phyloP scores from a whole-genome alignment of 2,888 invertebrate genomes.

The Orthosia incerta region DNA sequence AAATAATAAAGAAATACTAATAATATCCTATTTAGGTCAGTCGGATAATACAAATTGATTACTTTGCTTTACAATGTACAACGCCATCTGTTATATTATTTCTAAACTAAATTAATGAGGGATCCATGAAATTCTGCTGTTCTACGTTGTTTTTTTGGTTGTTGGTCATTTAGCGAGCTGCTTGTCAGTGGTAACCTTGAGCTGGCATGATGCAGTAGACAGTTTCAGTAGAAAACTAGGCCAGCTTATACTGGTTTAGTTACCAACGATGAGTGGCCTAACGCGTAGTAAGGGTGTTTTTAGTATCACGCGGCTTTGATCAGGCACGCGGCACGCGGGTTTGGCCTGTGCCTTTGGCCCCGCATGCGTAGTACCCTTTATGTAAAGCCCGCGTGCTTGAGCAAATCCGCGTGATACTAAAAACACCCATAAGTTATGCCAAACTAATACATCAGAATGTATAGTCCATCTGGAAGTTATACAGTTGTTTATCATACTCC shows the following conservation, averaged over 20 bases:
- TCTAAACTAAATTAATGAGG: neutral
- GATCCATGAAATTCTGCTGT: neutral
- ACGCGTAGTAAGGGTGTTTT: neutral
- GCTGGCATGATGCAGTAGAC: neutral
- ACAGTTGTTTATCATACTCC: too few species aligned
- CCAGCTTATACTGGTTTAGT: neutral
- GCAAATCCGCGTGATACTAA: too few species aligned
- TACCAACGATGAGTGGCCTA: neutral
- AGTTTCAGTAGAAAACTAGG: neutral
- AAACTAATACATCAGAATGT: neutral
- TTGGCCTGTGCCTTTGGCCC: too few species aligned
- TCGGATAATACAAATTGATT: neutral
- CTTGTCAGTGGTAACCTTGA: neutral
- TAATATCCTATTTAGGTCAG: neutral
- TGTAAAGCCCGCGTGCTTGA: too few species aligned
- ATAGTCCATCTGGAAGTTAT: neutral
- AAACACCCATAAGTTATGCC: too few species aligned
- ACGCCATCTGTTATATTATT: conserved; percentile 47
- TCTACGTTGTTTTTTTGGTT: neutral
- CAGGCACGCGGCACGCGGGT: too few species aligned
- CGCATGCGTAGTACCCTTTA: too few species aligned
- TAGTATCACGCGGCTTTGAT: too few species aligned
- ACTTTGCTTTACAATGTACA: neutral
- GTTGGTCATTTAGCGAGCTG: neutral
- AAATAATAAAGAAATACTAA: neutral